Evolutionary conservation across 2,113 vertebrate genomes (phyloP), one percentile per base, ranked within the genome.

Genomic region (Dryoscopus gambensis): DNA sequence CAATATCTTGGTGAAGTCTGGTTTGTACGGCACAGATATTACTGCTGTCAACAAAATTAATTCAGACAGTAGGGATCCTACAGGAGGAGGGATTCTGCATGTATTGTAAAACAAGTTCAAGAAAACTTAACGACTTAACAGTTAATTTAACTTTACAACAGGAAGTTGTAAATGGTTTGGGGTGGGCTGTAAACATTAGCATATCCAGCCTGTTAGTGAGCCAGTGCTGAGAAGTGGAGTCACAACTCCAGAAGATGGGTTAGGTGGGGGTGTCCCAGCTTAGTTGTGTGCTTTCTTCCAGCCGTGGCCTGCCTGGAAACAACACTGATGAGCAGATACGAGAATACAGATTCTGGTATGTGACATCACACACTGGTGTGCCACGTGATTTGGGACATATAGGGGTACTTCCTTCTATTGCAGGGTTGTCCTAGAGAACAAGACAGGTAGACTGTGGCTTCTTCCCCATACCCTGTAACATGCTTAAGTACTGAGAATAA

Each of bases 301-400:
- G 42, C 46, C 35, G 23, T 21, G 19, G 33, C 56, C 16, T 2
- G 11, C 7, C 31, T 39, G 65, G 17, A 90, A 71, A 63, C 30
- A 87, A 18, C 11, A 30, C 24, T 6, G 1, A 3, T 33, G 31
- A 57, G 23, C 21, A 75, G 39, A 71, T 11, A 39, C 0, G 0
- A 56, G 28, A 59, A 27, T n/a, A 23, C 21, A 68, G 47, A 24
- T 40, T 68, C 39, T 89, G 47, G 52, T 39, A 2, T 44, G 31
- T 67, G 62, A 39, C 14, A 15, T 47, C 44, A 35, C 16, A 42
- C 55, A 42, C 11, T 55, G 35, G 5, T 35, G 15, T 68, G 31
- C 28, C 30, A 25, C 25, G 4, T 16, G 15, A 56, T 50, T 31
- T 56, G 30, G 56, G 57, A 79, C 17, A 6, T 9, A 8, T 20